Evolutionary conservation across 2,888 invertebrate genomes (phyloP).

Genomic region (Vannuccia rotundouncinata): DNA sequence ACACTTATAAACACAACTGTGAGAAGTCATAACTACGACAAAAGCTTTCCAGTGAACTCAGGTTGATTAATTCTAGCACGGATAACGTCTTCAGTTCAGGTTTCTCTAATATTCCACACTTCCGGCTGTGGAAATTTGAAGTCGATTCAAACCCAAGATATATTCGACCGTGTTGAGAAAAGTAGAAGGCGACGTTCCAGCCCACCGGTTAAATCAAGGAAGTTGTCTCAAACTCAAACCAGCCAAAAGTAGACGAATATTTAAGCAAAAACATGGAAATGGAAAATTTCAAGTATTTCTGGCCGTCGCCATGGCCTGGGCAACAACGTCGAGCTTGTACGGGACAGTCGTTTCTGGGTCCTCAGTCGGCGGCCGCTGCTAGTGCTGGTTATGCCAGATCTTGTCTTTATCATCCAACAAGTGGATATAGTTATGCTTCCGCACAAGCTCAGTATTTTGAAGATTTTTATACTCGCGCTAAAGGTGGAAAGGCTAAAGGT

Average conservation of each 20-base stretch:
- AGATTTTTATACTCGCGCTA: conserved; percentile 33
- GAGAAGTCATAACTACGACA: background rate
- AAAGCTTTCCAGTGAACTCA: background rate
- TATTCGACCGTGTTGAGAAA: background rate
- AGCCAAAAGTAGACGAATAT: no score
- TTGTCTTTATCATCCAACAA: conserved; percentile 27
- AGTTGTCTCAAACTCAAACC: background rate
- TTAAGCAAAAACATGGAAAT: conserved; percentile 35
- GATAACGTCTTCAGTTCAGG: background rate
- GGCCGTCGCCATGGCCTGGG: conserved; percentile 31
- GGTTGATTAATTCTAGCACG: background rate
- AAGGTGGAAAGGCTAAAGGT: conserved; percentile 35
- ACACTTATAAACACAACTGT: background rate
- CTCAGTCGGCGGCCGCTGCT: conserved; percentile 21
- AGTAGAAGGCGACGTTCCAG: conserved; percentile 12
- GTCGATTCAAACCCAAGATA: background rate
- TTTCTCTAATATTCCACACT: background rate
- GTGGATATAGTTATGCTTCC: conserved; percentile 14
- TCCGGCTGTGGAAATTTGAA: background rate
- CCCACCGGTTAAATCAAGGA: background rate
- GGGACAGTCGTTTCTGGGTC: conserved; percentile 24
- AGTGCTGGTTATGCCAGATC: conserved; percentile 24
- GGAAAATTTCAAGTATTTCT: conserved; percentile 36
- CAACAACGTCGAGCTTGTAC: conserved; percentile 9
- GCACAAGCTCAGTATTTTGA: conserved; percentile 36